Evolutionary conservation across 2,888 invertebrate species (phyloP), one percentile per base, ranked within the genome.

Genomic region (Slavum lentiscoides): DNA sequence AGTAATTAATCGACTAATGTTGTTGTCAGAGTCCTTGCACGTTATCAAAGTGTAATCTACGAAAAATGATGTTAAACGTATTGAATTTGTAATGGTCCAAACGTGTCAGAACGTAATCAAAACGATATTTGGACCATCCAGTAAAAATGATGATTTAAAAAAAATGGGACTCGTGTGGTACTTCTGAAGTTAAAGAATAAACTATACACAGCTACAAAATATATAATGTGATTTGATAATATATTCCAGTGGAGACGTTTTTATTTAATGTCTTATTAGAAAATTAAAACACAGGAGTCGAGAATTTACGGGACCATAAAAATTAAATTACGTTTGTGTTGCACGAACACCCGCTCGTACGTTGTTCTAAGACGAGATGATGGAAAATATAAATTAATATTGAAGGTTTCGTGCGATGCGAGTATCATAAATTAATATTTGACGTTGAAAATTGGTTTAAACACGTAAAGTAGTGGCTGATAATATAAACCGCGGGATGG

Each of bases 381-480:
- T 39, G 66, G 13, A 37, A 66, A n/a, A 39, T 39, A 39, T 66
- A 66, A 39, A 66, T n/a, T 66, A 66, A 66, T 66, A 39, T 66
- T n/a, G 66, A 66, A 66, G n/a, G 39, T n/a, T n/a, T 9, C n/a
- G n/a, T 11, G 37, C n/a, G n/a, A 11, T n/a, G 37, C 37, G 9
- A 64, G 30, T 37, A 39, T 39, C 37, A 66, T 39, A n/a, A 39
- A 66, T 39, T 66, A 39, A n/a, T 39, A 66, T 39, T 66, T 4
- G n/a, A 30, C 39, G 9, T 13, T n/a, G 39, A 19, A 66, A 66
- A 66, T 66, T 39, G 39, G 19, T 39, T 66, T 39, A 66, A 66
- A 39, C n/a, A 19, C 6, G 39, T n/a, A n/a, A 15, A 19, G 19
- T 66, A 66, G 49, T 13, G 49, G 39, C 11, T 66, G 39, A 39